Conservation (phyloP, 2,888 invertebrate genomes). For the Euproctis similis region DNA sequence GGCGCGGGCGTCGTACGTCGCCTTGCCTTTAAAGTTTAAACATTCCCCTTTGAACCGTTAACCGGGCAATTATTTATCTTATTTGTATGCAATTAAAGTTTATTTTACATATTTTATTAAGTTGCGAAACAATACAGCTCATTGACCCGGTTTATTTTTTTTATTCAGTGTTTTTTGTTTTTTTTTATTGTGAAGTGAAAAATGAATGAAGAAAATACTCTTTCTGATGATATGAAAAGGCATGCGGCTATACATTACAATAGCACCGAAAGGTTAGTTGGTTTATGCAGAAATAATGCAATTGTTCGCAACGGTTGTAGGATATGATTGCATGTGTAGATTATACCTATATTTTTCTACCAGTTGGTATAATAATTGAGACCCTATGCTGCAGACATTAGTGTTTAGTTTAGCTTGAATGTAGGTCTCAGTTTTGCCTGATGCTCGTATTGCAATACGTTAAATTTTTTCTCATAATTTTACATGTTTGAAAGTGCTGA, state of each 20-base stretch:
- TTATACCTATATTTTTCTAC: too few relatives aligned
- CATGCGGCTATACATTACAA: conserved; percentile 70
- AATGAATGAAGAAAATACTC: conserved; percentile 62
- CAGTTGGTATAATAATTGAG: too few relatives aligned
- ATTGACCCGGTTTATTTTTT: conserved; percentile 21
- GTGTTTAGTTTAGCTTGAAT: too few relatives aligned
- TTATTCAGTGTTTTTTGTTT: conserved; percentile 8
- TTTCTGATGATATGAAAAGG: conserved; percentile 60
- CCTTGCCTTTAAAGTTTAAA: conserved; percentile 36
- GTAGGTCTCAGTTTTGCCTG: too few relatives aligned
- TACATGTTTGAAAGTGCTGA: too few relatives aligned
- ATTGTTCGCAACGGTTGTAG: conserved; percentile 16
- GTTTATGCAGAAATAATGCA: conserved; percentile 20
- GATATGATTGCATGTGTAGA: too few relatives aligned
- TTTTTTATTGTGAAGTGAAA: conserved; percentile 30
- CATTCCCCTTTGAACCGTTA: conserved; percentile 30
- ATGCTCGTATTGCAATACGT: too few relatives aligned
- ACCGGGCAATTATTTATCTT: conserved; percentile 20
- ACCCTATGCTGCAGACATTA: too few relatives aligned
- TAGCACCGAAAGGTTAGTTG: conserved; percentile 60
- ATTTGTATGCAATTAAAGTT: conserved; percentile 13
- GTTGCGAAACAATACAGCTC: conserved; percentile 20
- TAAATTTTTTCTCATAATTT: too few relatives aligned
- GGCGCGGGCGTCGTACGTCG: conserved; percentile 62
- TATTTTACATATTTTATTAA: conserved; percentile 16